Conservation (phyloP, 2,797 vertebrate genomes). For the Crenuchus spilurus region DNA sequence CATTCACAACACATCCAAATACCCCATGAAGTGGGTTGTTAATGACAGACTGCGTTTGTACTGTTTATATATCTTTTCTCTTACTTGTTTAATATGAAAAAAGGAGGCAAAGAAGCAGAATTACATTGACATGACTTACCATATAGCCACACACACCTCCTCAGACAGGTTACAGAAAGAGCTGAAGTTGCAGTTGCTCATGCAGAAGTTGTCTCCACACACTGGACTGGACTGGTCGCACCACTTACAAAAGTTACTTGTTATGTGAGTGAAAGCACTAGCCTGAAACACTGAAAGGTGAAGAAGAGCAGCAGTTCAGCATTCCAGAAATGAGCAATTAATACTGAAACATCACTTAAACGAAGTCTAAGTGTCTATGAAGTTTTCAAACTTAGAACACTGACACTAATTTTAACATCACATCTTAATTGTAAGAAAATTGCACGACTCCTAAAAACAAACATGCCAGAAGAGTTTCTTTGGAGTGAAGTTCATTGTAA, state of each 20-base stretch:
- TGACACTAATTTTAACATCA: no score
- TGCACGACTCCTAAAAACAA: no score
- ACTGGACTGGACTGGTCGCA: slow-evolving; percentile 79
- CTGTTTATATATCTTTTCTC: background rate
- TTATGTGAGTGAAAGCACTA: slow-evolving; percentile 74
- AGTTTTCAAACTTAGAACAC: no score
- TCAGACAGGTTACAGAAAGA: slow-evolving; percentile 81
- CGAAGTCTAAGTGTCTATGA: no score
- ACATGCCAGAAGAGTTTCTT: no score
- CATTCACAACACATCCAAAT: slow-evolving; percentile 9
- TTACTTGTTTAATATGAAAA: background rate
- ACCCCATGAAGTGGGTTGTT: background rate
- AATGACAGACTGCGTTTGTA: slow-evolving; percentile 5
- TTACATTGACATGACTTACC: slow-evolving; percentile 73
- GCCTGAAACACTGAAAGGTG: slow-evolving; percentile 65
- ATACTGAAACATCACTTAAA: no score
- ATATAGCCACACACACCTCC: slow-evolving; percentile 88
- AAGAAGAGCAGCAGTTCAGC: slow-evolving; percentile 7
- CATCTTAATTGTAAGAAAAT: no score
- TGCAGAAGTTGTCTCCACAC: slow-evolving; percentile 82
- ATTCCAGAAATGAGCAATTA: no score
- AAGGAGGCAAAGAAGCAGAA: background rate
- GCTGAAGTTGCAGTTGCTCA: slow-evolving; percentile 85
- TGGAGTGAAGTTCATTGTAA: no score
- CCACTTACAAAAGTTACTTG: slow-evolving; percentile 87